These are phyloP conservation scores for Amniataba percoides DNA, from an alignment of 2,797 vertebrate species.

Conservation along the genomic window DNA sequence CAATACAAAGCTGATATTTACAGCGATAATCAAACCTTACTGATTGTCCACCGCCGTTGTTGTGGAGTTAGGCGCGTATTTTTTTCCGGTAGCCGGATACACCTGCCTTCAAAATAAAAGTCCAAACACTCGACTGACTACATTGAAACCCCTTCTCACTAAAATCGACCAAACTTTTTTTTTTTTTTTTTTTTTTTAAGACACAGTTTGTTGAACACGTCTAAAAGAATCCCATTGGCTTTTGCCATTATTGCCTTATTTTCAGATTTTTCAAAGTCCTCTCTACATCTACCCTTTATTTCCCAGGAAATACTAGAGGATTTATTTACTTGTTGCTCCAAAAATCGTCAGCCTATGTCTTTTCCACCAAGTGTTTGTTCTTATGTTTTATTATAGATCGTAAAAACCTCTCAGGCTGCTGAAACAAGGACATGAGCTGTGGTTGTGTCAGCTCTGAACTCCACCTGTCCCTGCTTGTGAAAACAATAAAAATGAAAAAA, in stretches of 20 bases:
- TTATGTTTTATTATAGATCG: too few species aligned
- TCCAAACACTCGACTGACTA: not conserved
- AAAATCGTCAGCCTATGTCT: not conserved
- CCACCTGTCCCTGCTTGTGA: too few species aligned
- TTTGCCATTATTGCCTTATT: not conserved
- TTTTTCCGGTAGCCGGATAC: constrained; percentile 16
- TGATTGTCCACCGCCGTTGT: not conserved
- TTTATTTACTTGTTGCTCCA: not conserved
- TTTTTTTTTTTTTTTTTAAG: too few species aligned
- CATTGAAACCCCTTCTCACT: not conserved
- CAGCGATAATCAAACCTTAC: not conserved
- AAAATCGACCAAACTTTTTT: not conserved
- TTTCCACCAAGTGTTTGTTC: too few species aligned
- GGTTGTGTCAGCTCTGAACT: too few species aligned
- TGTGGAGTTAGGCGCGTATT: constrained; percentile 4
- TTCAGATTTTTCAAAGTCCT: not conserved
- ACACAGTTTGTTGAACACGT: too few species aligned
- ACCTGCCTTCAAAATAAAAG: constrained; percentile 70
- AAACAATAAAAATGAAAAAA: too few species aligned
- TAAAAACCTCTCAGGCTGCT: too few species aligned
- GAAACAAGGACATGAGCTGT: too few species aligned
- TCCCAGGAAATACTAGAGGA: not conserved
- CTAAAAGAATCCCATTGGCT: too few species aligned
- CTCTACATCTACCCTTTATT: too few species aligned
- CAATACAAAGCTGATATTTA: not conserved